phyloP scores from a whole-genome alignment of 2,797 vertebrate genomes.

The Poeciliopsis paucimaculata region DNA sequence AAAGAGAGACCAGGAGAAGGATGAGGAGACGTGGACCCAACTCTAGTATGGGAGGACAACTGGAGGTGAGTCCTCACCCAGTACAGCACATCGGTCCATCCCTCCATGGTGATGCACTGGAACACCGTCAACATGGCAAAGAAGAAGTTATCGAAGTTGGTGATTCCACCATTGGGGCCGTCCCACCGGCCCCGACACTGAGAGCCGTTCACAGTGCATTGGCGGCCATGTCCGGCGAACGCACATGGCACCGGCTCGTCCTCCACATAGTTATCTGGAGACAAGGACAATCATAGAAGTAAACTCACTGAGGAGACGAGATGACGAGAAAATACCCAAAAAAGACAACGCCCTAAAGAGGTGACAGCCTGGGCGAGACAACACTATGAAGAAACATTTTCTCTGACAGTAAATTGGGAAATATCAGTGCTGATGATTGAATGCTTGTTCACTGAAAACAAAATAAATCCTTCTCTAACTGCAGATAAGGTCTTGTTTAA shows the following conservation, averaged over 20 bases:
- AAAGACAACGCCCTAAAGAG: not conserved
- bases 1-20: slow-evolving; percentile 39
- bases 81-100: slow-evolving; percentile 96
- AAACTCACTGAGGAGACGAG: not conserved
- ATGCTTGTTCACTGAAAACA: not conserved
- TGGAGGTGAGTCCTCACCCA: slow-evolving; percentile 47
- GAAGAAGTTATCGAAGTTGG: slow-evolving; percentile 99
- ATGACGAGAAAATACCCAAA: not conserved
- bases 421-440: not conserved
- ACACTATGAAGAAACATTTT: not conserved
- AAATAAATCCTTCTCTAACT: not conserved
- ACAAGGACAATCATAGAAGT: not conserved
- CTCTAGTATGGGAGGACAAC: not conserved
- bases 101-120: slow-evolving; percentile 99
- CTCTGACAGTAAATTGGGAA: not conserved
- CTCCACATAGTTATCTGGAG: slow-evolving; percentile 88
- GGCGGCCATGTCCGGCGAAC: slow-evolving; percentile 92
- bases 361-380: not conserved
- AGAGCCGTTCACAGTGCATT: slow-evolving; percentile 87
- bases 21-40: rapidly evolving
- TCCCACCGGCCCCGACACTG: slow-evolving; percentile 92
- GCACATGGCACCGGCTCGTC: slow-evolving; percentile 97
- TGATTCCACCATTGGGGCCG: slow-evolving; percentile 96
- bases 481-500: not conserved
- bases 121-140: slow-evolving; percentile 99